A percentile compares a stretch with the other conserved stretches of the same genome.
phyloP scores from a whole-genome alignment of 1,140 invertebrate species.

The Drosophila teissieri region DNA sequence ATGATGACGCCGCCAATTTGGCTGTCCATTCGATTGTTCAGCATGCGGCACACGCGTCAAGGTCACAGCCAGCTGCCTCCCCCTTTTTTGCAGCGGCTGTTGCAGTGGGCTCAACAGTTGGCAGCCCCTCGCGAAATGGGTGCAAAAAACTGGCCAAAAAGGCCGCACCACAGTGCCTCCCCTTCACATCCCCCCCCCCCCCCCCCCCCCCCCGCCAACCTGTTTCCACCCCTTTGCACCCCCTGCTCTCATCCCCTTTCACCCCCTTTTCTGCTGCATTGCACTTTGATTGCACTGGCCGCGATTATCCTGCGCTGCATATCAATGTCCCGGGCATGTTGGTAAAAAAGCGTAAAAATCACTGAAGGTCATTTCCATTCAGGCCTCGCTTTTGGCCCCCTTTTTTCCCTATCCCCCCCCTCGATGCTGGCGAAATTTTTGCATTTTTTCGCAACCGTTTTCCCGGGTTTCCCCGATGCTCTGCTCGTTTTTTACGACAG shows the following conservation, averaged over 20 bases:
- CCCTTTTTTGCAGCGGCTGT: conserved; percentile 18
- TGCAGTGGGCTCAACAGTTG: conserved; percentile 67
- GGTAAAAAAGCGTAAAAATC: conserved; percentile 49
- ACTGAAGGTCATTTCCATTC: conserved; percentile 76
- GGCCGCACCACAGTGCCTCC: background rate
- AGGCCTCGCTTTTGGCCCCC: conserved; percentile 3
- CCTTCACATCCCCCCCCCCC: no score
- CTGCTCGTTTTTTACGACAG: conserved; percentile 5
- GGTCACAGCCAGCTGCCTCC: conserved; percentile 28
- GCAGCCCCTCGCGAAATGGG: conserved; percentile 29
- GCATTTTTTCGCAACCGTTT: conserved; percentile 64
- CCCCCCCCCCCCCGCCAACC: background rate
- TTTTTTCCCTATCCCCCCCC: background rate
- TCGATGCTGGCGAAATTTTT: conserved; percentile 45
- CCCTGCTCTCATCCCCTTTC: background rate
- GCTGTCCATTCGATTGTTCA: conserved; percentile 77
- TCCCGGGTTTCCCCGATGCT: background rate
- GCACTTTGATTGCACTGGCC: conserved; percentile 78
- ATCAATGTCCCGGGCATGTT: conserved; percentile 66
- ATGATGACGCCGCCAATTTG: conserved; percentile 68
- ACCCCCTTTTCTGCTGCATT: conserved; percentile 37
- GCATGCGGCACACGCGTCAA: conserved; percentile 78
- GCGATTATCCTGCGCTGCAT: conserved; percentile 79
- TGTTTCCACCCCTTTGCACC: background rate
- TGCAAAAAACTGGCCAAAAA: conserved; percentile 28